Evolutionary conservation across 1,140 invertebrate species (phyloP).

Genomic region (Pemphigus obesinymphae): DNA sequence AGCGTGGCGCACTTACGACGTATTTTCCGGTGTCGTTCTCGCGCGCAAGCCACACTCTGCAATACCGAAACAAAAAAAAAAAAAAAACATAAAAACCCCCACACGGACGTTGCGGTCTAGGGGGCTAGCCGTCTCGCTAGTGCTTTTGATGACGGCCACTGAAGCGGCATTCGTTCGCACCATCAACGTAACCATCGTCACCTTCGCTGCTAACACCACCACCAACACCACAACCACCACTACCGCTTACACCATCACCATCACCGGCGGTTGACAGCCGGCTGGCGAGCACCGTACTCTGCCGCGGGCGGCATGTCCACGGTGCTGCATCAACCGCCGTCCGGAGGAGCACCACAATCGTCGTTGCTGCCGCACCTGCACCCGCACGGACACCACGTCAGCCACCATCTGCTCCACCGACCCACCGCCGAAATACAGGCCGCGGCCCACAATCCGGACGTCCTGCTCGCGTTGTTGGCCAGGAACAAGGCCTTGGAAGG

Average conservation of each 20-base stretch:
- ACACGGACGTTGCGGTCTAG: no score
- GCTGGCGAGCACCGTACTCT: not conserved
- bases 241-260: not conserved
- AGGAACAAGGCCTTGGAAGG: constrained; percentile 85
- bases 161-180: not conserved
- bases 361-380: constrained; percentile 49
- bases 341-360: constrained; percentile 45
- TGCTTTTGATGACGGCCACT: not conserved
- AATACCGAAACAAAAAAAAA: no score
- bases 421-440: constrained; percentile 53
- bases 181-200: not conserved
- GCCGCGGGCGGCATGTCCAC: constrained; percentile 15
- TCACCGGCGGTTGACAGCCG: not conserved
- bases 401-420: constrained; percentile 50
- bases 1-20: not conserved
- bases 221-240: not conserved
- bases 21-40: not conserved
- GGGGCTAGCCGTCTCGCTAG: no score
- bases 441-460: constrained; percentile 65
- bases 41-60: no score
- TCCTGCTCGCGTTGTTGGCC: constrained; percentile 72
- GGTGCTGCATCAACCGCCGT: constrained; percentile 43
- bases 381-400: constrained; percentile 46
- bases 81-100: no score
- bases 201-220: not conserved